phyloP scores from a whole-genome alignment of 2,797 vertebrate genomes.

The Eutrigla gurnardus region DNA sequence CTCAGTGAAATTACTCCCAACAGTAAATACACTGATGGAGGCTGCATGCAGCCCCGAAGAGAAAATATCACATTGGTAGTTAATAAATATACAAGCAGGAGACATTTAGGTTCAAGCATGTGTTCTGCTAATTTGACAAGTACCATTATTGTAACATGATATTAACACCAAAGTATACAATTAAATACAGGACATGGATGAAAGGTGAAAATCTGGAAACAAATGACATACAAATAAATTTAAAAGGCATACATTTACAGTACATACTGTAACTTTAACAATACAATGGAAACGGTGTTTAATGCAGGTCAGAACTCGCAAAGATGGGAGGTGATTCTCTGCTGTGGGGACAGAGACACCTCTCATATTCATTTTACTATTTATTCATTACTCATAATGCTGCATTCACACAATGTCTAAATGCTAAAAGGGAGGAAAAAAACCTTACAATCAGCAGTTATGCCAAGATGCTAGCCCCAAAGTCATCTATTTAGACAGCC shows the following conservation, averaged over 20 bases:
- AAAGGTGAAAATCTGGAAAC: constrained; percentile 38
- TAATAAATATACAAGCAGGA: constrained; percentile 75
- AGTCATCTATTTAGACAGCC: background rate
- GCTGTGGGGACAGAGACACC: constrained; percentile 56
- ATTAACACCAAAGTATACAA: constrained; percentile 66
- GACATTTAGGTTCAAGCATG: constrained; percentile 55
- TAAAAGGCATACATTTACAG: constrained; percentile 46
- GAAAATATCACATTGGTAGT: constrained; percentile 53
- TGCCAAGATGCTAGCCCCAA: background rate
- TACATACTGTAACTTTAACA: constrained; percentile 25
- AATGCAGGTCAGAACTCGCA: constrained; percentile 48
- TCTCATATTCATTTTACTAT: constrained; percentile 18
- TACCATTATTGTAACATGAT: constrained; percentile 52
- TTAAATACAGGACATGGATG: constrained; percentile 61
- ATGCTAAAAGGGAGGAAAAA: constrained; percentile 12
- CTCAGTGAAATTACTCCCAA: constrained; percentile 47
- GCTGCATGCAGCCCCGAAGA: constrained; percentile 51
- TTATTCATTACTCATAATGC: constrained; percentile 1
- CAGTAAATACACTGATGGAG: constrained; percentile 52
- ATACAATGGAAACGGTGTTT: constrained; percentile 37
- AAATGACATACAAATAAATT: constrained; percentile 46
- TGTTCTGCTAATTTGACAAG: constrained; percentile 65
- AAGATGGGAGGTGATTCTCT: constrained; percentile 41
- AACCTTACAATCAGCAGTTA: background rate
- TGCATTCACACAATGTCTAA: background rate